phyloP scores from a whole-genome alignment of 2,113 vertebrate species.

The Sturnus vulgaris region DNA sequence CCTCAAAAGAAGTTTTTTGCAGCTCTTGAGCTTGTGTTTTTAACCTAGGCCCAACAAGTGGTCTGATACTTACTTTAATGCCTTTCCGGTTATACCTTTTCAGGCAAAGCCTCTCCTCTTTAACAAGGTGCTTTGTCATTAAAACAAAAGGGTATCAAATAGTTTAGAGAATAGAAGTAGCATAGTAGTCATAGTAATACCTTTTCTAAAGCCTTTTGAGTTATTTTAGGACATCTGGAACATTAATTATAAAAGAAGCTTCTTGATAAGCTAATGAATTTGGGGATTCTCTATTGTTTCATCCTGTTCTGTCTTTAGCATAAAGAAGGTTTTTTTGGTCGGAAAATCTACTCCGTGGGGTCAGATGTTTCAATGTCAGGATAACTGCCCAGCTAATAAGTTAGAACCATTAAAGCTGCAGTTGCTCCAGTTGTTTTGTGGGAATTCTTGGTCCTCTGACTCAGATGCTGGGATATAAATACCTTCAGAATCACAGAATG shows the following conservation, averaged over 20 bases:
- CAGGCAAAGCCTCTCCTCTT: not conserved
- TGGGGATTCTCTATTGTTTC: not conserved
- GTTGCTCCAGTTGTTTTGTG: not conserved
- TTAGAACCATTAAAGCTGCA: not conserved
- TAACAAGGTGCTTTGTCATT: not conserved
- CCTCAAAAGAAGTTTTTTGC: not conserved
- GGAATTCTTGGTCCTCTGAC: not conserved
- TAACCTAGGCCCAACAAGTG: not conserved
- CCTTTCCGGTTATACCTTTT: not conserved
- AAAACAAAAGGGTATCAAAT: not conserved
- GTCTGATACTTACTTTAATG: not conserved
- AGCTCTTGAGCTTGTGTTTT: not conserved
- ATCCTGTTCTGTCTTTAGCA: not conserved
- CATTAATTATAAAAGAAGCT: not conserved
- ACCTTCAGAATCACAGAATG: not conserved
- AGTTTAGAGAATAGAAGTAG: not conserved
- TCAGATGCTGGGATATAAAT: not conserved
- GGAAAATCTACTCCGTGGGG: not conserved
- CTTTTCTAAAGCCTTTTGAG: not conserved
- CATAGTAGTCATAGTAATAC: not conserved
- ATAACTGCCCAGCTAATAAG: not conserved
- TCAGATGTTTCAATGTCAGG: not conserved
- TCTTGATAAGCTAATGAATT: not conserved
- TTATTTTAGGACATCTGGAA: not conserved
- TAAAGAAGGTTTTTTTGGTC: not conserved